phyloP scores from a whole-genome alignment of 30 jellyfish, hydroid and myxozoan species.

The Pseudorhiza aurosa region DNA sequence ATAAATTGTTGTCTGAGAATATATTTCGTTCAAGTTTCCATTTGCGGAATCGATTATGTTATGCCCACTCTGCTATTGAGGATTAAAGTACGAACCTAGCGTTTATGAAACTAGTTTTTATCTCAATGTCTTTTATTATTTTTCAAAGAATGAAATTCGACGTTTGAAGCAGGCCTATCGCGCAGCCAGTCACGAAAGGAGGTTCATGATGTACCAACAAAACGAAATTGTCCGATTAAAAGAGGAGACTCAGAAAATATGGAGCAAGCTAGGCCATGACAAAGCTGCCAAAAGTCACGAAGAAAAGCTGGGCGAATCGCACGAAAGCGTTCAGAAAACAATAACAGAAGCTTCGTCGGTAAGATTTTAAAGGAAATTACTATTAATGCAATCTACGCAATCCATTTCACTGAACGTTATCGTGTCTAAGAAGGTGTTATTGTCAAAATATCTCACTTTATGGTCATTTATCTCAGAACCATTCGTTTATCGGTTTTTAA shows the following conservation, averaged over 20 bases:
- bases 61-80: no score
- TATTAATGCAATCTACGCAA: not conserved
- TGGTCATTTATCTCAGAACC: no score
- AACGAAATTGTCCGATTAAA: conserved; percentile 77
- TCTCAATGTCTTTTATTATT: not conserved
- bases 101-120: not conserved
- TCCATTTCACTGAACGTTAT: no score
- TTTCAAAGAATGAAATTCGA: conserved; percentile 82
- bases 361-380: not conserved
- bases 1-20: no score
- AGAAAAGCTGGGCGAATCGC: not conserved
- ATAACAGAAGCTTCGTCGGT: conserved; percentile 70
- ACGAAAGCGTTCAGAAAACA: conserved; percentile 45
- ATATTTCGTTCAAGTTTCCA: no score
- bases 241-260: conserved; percentile 82
- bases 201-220: conserved; percentile 83
- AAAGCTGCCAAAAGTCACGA: conserved; percentile 52
- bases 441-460: no score
- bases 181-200: conserved; percentile 93
- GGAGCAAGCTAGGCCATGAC: conserved; percentile 75
- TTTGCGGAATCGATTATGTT: no score
- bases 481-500: no score
- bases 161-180: conserved; percentile 77
- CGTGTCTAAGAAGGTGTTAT: no score
- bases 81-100: no score